Base-by-base conservation (phyloP, 2,888 invertebrate species). In the Caradrina clavipalpis region DNA sequence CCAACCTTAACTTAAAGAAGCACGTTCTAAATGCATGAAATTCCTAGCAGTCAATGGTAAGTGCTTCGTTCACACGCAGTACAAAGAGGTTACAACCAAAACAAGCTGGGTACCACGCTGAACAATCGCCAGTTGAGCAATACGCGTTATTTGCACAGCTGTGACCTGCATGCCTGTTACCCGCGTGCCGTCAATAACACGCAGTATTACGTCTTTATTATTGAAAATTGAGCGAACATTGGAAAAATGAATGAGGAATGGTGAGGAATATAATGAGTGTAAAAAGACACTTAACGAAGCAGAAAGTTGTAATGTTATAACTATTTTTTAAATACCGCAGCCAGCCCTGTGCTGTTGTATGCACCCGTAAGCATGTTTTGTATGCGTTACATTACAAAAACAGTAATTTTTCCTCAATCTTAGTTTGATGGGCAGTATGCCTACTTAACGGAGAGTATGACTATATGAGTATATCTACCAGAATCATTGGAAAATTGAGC, bases 81-180 rank as follows among this genome's bases (percentile, higher is more conserved):
- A 63, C 68, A 76, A 70, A 65, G 76, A 60, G 53, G 50, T 74
- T 68, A 74, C 71, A 76, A 63, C 81, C 82, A 83, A 84, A 87
- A 81, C 83, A 83, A 62, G 51, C 45, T 60, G 59, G 58, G 62
- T 63, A 65, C 69, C 74, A 76, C 68, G 76, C 54, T 58, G 73
- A 84, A 88, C 88, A 88, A 89, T 86, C 75, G 81, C 45, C 70
- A 56, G 76, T 87, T 86, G 81, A 80, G 79, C 66, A 82, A 84
- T 68, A 55, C 57, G 22, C 13, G 47, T 64, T 82, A 81, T 87
- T 88, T 87, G 82, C 80, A 79, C 83, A 88, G 85, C 77, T 83
- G 83, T 45, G 62, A 66, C 66, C 70, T 26, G 58, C 64, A 69
- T 26, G 39, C 47, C 19, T 21, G 67, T 4, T 47, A 31, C 56